Percentiles rank a stretch among this genome's conserved stretches.
Evolutionary conservation across 2,888 invertebrate genomes (phyloP).

Genomic region (Choristoneura rosaceana): DNA sequence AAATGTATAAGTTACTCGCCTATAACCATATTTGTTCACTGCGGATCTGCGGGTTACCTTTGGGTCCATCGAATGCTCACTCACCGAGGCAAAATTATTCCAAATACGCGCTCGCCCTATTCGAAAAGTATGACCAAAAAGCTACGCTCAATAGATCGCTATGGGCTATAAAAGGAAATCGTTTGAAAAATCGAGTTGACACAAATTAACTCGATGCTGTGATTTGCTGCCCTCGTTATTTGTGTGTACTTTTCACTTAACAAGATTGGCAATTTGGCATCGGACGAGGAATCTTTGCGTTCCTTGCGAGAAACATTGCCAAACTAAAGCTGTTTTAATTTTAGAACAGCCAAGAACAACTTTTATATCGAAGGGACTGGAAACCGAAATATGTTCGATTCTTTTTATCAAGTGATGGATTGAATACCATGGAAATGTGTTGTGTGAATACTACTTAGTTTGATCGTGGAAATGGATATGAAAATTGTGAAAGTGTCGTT

Average conservation of each 20-base stretch:
- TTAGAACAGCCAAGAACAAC: constrained; percentile 1
- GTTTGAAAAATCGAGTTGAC: constrained; percentile 46
- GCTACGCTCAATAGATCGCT: constrained; percentile 20
- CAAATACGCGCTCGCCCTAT: not conserved
- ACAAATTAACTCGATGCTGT: constrained; percentile 53
- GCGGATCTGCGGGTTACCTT: not conserved
- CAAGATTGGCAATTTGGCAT: constrained; percentile 78
- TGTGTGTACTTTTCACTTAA: constrained; percentile 69
- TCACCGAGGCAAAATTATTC: constrained; percentile 8
- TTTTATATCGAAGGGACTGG: not conserved
- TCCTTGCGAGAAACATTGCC: constrained; percentile 38
- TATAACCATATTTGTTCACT: constrained; percentile 5
- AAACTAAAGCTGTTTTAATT: constrained; percentile 25
- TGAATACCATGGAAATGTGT: constrained; percentile 6
- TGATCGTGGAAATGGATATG: not conserved
- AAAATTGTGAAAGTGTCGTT: constrained; percentile 15
- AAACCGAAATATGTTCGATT: not conserved
- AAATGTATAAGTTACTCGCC: not conserved
- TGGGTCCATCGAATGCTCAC: constrained; percentile 10
- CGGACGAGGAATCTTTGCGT: constrained; percentile 37
- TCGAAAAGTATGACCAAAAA: not conserved
- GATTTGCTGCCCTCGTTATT: constrained; percentile 52
- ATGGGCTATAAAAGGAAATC: constrained; percentile 28
- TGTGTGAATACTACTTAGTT: not conserved
- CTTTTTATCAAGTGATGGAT: not conserved